phyloP scores from a whole-genome alignment of 2,888 invertebrate species.

The Zygothrica quintamaculata region DNA sequence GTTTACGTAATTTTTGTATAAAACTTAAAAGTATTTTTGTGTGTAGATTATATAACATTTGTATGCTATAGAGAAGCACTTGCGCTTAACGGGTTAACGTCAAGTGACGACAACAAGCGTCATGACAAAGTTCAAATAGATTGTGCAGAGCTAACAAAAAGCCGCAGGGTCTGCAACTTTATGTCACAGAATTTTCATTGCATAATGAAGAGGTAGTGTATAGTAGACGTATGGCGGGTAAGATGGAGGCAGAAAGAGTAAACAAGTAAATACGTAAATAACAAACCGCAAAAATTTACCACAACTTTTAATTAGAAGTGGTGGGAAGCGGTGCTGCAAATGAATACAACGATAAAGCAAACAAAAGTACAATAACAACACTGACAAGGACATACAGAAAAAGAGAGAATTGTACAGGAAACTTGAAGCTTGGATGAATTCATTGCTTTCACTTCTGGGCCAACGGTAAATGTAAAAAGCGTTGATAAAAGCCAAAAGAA shows the following conservation, averaged over 20 bases:
- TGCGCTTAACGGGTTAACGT: constrained; percentile 12
- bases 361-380: constrained; percentile 12
- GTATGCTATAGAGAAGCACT: constrained; percentile 9
- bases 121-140: constrained; percentile 25
- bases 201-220: constrained; percentile 28
- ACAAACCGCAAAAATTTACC: constrained; percentile 46
- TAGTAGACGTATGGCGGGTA: too few species aligned
- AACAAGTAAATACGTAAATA: constrained; percentile 40
- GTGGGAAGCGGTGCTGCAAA: constrained; percentile 31
- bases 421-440: constrained; percentile 11
- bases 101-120: constrained; percentile 5
- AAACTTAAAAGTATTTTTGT: background rate
- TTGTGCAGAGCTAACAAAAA: constrained; percentile 13
- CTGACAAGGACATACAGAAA: constrained; percentile 1
- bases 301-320: constrained; percentile 68
- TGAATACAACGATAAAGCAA: constrained; percentile 2
- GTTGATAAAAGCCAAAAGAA: constrained; percentile 22
- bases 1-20: background rate
- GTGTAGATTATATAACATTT: background rate
- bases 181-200: constrained; percentile 33
- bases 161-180: constrained; percentile 31
- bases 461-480: constrained; percentile 23
- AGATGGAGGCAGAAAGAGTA: constrained; percentile 1
- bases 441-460: background rate
- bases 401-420: constrained; percentile 11